phyloP scores from a whole-genome alignment of 2,888 invertebrate species.

The Galeopsomyia nigrocyanea region DNA sequence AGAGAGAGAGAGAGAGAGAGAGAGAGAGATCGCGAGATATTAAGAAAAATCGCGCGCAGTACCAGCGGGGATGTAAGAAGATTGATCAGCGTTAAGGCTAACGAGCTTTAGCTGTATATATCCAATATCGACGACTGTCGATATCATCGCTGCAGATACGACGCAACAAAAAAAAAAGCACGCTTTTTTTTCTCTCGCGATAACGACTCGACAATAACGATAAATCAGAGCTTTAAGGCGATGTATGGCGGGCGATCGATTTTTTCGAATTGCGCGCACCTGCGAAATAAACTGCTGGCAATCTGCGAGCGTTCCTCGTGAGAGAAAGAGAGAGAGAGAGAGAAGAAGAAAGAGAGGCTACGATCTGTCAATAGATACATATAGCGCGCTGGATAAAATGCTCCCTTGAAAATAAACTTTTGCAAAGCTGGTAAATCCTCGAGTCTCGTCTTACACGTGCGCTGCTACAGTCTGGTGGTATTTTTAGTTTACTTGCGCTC shows the following conservation, averaged over 20 bases:
- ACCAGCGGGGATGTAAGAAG: neutral
- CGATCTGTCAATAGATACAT: no score
- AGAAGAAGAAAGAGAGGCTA: no score
- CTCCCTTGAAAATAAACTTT: constrained; percentile 45
- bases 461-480: no score
- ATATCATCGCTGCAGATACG: constrained; percentile 33
- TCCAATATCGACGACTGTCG: constrained; percentile 18
- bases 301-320: constrained; percentile 34
- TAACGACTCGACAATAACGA: constrained; percentile 51
- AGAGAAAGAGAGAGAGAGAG: no score
- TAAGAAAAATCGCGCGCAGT: constrained; percentile 10
- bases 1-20: neutral
- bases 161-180: constrained; percentile 7
- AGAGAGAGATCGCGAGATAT: neutral
- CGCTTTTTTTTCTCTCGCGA: constrained; percentile 29
- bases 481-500: no score
- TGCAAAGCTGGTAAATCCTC: neutral
- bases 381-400: neutral
- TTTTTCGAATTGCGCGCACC: constrained; percentile 38
- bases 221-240: constrained; percentile 59
- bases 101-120: constrained; percentile 5
- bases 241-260: constrained; percentile 46
- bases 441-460: no score
- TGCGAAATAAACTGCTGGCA: constrained; percentile 55
- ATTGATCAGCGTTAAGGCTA: constrained; percentile 24